Base-by-base conservation (phyloP, 2,888 invertebrate genomes). In the Meloe dianella region DNA sequence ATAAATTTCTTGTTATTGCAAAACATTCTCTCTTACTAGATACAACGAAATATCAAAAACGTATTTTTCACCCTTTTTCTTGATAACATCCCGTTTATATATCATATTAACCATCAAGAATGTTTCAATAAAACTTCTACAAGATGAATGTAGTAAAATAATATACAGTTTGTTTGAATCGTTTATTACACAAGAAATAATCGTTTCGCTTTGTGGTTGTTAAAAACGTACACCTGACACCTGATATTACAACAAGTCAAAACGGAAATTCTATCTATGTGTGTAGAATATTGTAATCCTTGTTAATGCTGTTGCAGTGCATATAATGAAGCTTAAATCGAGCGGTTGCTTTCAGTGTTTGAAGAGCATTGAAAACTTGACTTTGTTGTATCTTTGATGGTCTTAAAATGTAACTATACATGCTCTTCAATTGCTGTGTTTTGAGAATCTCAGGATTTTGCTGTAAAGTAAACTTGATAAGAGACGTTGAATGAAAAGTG, bases 231-330 rank as follows among this genome's bases (percentile, higher is more conserved):
- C 41, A 66, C 17, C 56, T 20, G 62, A 61, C 69, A 69, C 65
- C 65, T 59, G 60, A n/a, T n/a, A 57, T 2, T 35, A 14, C 14
- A 64, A 57, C 61, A 65, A 51, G 68, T 61, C 61, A 32, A 57
- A 71, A 66, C 70, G 70, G 72, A 72, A 72, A 65, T 67, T 66
- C 47, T 47, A 47, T 47, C 8, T 17, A 60, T 47, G 69, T 67
- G 61, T 71, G 62, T 67, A 67, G 71, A 71, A 71, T 72, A 65
- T 73, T 65, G 73, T 75, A 77, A 78, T 77, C 78, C 76, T 73
- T 74, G 66, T 72, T 77, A 77, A 79, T 79, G 74, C 78, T 77
- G 71, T 69, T 75, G 78, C 79, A 79, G 77, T 78, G 77, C 78
- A 77, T 75, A 75, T 77, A 79, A 77, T 79, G 78, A 79, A 79